Percentiles rank a stretch among this genome's conserved stretches.
phyloP scores from a whole-genome alignment of 2,888 invertebrate genomes.

The Metallyticus violacea region DNA sequence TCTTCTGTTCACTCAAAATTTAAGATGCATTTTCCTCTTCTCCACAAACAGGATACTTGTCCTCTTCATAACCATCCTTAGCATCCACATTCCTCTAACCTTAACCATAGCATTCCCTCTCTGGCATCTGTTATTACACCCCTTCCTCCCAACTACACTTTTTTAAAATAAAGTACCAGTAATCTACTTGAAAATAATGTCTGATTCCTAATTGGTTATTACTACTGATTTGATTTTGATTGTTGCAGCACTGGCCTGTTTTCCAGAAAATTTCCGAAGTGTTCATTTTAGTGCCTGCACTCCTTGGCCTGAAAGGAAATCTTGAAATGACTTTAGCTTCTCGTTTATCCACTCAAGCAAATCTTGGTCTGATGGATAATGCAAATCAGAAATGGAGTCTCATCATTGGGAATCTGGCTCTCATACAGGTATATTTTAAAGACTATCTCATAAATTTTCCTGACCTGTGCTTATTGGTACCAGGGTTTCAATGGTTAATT shows the following conservation, averaged over 20 bases:
- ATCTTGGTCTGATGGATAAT: conserved; percentile 77
- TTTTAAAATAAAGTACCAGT: no score
- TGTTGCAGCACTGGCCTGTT: conserved; percentile 75
- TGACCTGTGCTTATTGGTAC: neutral
- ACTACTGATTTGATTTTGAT: neutral
- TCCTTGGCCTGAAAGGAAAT: conserved; percentile 89
- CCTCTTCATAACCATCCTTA: no score
- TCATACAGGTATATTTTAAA: conserved; percentile 51
- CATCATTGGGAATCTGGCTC: conserved; percentile 44
- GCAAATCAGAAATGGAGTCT: conserved; percentile 56
- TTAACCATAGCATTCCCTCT: no score
- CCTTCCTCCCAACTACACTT: no score
- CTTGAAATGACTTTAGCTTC: conserved; percentile 94
- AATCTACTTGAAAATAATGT: no score
- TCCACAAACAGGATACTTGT: no score
- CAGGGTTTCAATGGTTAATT: no score
- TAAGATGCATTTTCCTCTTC: no score
- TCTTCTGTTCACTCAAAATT: no score
- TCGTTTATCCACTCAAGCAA: conserved; percentile 87
- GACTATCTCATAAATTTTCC: neutral
- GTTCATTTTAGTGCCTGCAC: conserved; percentile 85
- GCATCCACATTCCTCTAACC: no score
- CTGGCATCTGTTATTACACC: no score
- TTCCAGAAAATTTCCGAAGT: conserved; percentile 80
- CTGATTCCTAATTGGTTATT: no score